phyloP scores from a whole-genome alignment of 2,113 vertebrate genomes.

The Phocoena phocoena region DNA sequence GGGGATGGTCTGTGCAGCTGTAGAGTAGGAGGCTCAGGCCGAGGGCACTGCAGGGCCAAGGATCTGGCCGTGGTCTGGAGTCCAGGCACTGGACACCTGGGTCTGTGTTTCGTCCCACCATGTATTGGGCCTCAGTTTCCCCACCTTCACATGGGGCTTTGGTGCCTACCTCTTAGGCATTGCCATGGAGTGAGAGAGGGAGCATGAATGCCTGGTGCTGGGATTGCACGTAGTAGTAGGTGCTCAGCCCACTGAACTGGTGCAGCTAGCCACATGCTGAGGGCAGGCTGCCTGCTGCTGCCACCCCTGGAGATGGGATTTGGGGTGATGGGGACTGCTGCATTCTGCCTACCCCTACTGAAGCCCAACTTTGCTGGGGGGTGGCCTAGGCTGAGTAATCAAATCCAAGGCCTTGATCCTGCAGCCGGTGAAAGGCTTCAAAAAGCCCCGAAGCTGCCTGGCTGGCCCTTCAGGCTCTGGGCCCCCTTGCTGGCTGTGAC shows the following conservation, averaged over 20 bases:
- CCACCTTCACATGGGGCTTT: background rate
- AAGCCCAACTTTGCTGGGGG: background rate
- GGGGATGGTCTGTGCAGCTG: background rate
- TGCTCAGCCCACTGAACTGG: background rate
- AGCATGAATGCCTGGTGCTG: background rate
- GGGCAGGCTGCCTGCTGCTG: background rate
- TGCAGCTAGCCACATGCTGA: fast-evolving
- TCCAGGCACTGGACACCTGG: background rate
- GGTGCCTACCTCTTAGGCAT: background rate
- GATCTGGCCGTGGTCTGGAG: background rate
- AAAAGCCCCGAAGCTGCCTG: background rate
- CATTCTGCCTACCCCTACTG: background rate
- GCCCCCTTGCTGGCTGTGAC: background rate
- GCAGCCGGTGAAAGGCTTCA: background rate
- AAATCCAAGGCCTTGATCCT: background rate
- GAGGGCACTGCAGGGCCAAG: background rate
- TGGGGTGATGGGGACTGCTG: background rate
- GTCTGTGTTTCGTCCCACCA: background rate
- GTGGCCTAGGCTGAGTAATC: background rate
- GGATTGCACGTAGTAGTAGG: background rate
- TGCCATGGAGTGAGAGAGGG: background rate
- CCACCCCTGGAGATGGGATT: background rate
- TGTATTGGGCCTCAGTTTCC: background rate
- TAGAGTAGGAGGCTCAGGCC: background rate
- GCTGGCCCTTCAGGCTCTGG: background rate